Evolutionary conservation across 2,113 vertebrate species (phyloP).

Genomic region (Aptenodytes forsteri): DNA sequence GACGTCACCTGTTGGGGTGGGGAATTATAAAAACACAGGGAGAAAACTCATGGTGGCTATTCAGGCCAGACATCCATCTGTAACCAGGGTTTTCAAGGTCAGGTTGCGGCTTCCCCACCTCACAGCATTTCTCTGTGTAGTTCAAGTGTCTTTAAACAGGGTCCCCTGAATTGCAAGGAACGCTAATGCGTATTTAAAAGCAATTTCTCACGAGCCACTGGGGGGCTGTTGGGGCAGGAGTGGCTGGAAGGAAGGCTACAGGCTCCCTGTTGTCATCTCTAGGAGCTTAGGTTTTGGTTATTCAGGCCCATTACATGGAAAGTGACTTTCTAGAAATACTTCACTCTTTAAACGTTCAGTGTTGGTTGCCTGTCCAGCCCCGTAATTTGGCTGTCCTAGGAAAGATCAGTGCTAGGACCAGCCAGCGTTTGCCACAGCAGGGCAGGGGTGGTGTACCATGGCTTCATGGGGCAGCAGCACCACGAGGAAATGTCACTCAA

Average conservation of each 20-base stretch:
- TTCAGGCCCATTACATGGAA: conserved; percentile 1
- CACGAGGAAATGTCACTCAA: background rate
- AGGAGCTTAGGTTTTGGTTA: background rate
- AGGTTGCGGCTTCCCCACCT: background rate
- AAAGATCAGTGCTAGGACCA: background rate
- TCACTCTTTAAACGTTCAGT: background rate
- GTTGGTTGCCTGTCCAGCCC: background rate
- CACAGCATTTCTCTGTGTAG: accelerated
- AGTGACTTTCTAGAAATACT: background rate
- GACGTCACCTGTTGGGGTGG: background rate
- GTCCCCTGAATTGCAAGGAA: background rate
- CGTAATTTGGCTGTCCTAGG: background rate
- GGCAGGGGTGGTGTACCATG: background rate
- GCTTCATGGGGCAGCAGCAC: background rate
- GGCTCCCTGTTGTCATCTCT: background rate
- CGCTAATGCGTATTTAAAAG: background rate
- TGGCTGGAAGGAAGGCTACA: background rate
- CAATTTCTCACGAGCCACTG: background rate
- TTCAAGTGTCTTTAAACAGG: background rate
- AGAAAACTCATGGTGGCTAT: background rate
- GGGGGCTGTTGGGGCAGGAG: background rate
- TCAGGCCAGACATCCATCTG: background rate
- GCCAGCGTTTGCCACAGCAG: background rate
- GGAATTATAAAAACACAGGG: background rate
- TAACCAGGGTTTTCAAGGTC: background rate